Base-by-base conservation (phyloP, 2,888 invertebrate species). In the Entomobrya proxima region DNA sequence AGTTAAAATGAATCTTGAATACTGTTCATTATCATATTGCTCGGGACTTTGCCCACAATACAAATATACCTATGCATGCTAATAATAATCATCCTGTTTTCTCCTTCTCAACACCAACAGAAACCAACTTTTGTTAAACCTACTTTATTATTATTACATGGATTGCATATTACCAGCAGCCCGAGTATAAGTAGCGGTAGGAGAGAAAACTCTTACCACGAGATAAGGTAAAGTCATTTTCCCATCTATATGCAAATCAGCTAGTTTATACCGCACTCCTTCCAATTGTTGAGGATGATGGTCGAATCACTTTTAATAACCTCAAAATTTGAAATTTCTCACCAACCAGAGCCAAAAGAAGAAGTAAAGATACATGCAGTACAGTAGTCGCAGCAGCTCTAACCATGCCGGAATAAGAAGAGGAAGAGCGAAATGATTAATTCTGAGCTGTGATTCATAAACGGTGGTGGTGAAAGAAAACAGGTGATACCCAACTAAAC, bases 211-310 rank as follows among this genome's bases (percentile, higher is more conserved):
- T 64, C n/a, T 35, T n/a, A 64, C 32, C 18, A 67, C 40, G 40
- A 67, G 40, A 67, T 67, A 64, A 37, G 58, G 58, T 61, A 58
- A 79, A 88, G 85, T 89, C 88, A 87, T 84, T 89, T 89, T 89
- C 89, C 87, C 88, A 88, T 89, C 87, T 89, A 89, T 88, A 89
- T 89, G 89, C 85, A 89, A 89, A 89, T 89, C 77, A 88, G 79
- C 37, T 75, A 55, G 50, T 55, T 40, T 78, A 47, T 15, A 55
- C 72, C 18, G 50, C 13, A 55, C 50, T 74, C 27, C 18, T 27
- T 75, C 47, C 55, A 75, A 55, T 44, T 79, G 67, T 78, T 18
- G 35, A 64, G 61, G 61, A 61, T 24, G 74, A 81, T 50, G 75
- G 55, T 55, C 80, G 86, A 87, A 72, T 84, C 84, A 80, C 58